A percentile compares a stretch with the other conserved stretches of the same genome.
Evolutionary conservation across 2,113 vertebrate genomes (phyloP).

Genomic region (Dermatemys mawii): DNA sequence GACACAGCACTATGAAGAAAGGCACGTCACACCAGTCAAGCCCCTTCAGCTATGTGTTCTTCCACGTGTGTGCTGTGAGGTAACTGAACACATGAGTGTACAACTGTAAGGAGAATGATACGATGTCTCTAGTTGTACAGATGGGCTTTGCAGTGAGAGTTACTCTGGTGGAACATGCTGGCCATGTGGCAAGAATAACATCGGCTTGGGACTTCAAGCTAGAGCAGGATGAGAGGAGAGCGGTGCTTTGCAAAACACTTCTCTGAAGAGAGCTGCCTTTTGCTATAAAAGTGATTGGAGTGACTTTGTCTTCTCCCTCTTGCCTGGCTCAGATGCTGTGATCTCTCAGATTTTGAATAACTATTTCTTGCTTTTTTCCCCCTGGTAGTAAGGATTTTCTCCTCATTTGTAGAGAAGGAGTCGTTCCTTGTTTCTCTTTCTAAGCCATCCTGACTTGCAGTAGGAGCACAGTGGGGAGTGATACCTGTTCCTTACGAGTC

Average conservation of each 20-base stretch:
- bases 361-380: background rate
- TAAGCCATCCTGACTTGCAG: background rate
- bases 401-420: background rate
- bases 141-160: background rate
- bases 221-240: background rate
- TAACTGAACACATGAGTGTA: background rate
- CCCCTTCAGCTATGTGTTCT: background rate
- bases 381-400: background rate
- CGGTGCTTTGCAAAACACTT: background rate
- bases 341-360: background rate
- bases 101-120: background rate
- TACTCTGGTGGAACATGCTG: background rate
- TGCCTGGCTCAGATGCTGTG: background rate
- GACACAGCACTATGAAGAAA: background rate
- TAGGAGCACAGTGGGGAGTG: background rate
- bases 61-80: background rate
- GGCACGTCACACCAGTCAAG: accelerated
- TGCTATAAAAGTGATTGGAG: background rate
- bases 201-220: background rate
- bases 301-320: background rate
- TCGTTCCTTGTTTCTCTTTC: background rate
- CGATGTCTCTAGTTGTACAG: background rate
- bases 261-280: background rate
- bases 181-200: background rate
- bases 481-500: background rate